Percentiles rank a stretch among this genome's conserved stretches.
phyloP scores from a whole-genome alignment of 2,113 vertebrate species.

The Panthera leo region DNA sequence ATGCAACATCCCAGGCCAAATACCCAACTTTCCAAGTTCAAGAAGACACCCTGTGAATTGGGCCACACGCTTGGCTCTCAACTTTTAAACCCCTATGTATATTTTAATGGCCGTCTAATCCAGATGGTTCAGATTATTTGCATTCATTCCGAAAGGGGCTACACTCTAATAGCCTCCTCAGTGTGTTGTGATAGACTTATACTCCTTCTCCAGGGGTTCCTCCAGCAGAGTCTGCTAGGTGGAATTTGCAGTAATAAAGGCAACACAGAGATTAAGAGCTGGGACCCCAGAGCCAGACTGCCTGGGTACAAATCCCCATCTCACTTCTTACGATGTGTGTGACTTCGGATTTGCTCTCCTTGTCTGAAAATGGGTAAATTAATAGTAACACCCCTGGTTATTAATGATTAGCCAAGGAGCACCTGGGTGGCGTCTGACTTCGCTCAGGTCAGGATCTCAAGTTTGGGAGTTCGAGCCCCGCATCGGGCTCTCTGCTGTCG shows the following conservation, averaged over 20 bases:
- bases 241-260: background rate
- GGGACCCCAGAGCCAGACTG: background rate
- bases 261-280: background rate
- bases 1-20: background rate
- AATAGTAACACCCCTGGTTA: background rate
- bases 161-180: background rate
- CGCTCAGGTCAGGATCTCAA: too few species aligned
- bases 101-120: constrained; percentile 32
- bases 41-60: background rate
- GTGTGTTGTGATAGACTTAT: background rate
- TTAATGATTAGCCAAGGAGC: background rate
- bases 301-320: background rate
- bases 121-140: constrained; percentile 14
- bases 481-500: too few species aligned
- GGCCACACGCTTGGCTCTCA: background rate
- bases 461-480: too few species aligned
- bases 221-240: background rate
- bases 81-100: background rate
- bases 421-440: too few species aligned
- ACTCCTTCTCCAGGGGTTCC: background rate
- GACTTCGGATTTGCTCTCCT: background rate
- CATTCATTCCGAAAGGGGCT: background rate
- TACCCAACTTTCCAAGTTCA: background rate
- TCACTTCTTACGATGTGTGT: background rate
- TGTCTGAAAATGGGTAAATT: background rate